phyloP scores from a whole-genome alignment of 2,888 invertebrate genomes.

The Geotrupes spiniger region DNA sequence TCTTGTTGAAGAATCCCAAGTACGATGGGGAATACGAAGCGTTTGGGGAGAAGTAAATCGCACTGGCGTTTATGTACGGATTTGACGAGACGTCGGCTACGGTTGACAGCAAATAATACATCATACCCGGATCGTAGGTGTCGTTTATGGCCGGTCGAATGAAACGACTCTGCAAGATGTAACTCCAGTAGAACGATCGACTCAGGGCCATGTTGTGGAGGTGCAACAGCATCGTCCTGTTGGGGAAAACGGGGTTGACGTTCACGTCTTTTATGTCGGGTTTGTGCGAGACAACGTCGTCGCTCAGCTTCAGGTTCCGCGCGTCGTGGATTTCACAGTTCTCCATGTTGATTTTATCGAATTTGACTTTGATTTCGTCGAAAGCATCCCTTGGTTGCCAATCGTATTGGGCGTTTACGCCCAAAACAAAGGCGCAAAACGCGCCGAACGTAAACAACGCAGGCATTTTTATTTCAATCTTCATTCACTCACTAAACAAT shows the following conservation, averaged over 20 bases:
- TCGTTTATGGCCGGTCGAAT: slow-evolving; percentile 88
- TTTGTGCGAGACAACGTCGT: slow-evolving; percentile 83
- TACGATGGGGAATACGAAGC: slow-evolving; percentile 93
- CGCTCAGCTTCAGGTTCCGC: slow-evolving; percentile 78
- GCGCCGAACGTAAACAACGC: slow-evolving; percentile 7
- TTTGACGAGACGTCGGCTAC: slow-evolving; percentile 94
- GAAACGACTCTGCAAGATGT: slow-evolving; percentile 85
- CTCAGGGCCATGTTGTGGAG: slow-evolving; percentile 96
- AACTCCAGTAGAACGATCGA: slow-evolving; percentile 94
- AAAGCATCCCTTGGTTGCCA: slow-evolving; percentile 91
- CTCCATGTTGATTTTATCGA: slow-evolving; percentile 79
- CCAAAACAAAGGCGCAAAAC: slow-evolving; percentile 24
- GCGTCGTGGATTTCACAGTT: slow-evolving; percentile 89
- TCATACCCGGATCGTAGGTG: slow-evolving; percentile 95
- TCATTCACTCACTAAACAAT: slow-evolving; percentile 1
- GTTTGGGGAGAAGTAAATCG: slow-evolving; percentile 92
- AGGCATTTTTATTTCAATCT: background rate
- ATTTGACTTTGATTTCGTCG: slow-evolving; percentile 80
- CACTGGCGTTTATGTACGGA: slow-evolving; percentile 87
- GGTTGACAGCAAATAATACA: slow-evolving; percentile 94
- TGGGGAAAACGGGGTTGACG: slow-evolving; percentile 91
- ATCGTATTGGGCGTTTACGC: slow-evolving; percentile 77
- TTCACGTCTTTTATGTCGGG: slow-evolving; percentile 93
- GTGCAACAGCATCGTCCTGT: slow-evolving; percentile 89
- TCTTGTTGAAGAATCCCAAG: slow-evolving; percentile 94